phyloP scores from a whole-genome alignment of 2,797 vertebrate species.

The Notamacropus eugenii region DNA sequence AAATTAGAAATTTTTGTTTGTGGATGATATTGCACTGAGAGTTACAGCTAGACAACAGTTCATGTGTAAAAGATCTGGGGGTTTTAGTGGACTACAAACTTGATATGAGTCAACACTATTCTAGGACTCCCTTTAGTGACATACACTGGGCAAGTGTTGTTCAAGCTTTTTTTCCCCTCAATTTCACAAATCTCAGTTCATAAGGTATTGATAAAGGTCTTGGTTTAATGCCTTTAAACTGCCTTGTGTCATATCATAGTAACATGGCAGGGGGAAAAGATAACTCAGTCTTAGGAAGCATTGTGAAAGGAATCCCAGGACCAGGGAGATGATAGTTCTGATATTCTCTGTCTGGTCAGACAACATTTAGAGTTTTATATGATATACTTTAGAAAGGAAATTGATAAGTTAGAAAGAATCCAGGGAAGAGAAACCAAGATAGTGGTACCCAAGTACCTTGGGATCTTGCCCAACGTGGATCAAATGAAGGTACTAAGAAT shows the following conservation, averaged over 20 bases:
- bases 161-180: not conserved
- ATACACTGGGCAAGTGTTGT: not conserved
- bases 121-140: not conserved
- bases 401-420: not conserved
- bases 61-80: not conserved
- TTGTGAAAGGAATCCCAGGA: not conserved
- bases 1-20: not conserved
- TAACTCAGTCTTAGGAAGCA: not conserved
- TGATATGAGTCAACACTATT: not conserved
- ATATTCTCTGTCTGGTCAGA: not conserved
- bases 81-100: not conserved
- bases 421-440: not conserved
- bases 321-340: not conserved
- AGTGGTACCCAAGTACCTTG: not conserved
- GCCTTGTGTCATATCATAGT: not conserved
- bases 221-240: not conserved
- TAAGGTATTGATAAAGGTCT: not conserved
- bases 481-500: not conserved
- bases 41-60: not conserved
- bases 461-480: not conserved
- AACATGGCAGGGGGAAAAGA: not conserved
- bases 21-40: not conserved
- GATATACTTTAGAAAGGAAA: not conserved
- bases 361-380: not conserved
- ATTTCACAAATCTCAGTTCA: not conserved